phyloP scores from a whole-genome alignment of 2,113 vertebrate genomes.

The Orthochromis malagaraziensis region DNA sequence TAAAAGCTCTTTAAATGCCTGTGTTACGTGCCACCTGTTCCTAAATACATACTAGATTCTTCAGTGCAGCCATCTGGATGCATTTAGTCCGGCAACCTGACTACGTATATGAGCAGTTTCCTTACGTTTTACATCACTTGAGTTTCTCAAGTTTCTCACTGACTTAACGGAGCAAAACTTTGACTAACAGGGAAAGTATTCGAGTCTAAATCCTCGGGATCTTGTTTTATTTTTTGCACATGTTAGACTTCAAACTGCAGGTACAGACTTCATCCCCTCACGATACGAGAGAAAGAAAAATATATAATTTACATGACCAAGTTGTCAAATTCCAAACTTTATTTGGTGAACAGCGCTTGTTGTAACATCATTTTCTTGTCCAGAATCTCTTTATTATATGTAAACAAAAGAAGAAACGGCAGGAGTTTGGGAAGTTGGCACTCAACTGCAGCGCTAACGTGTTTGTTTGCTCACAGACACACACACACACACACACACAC shows the following conservation, averaged over 20 bases:
- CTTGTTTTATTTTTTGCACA: not conserved
- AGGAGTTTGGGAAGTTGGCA: slow-evolving; percentile 32
- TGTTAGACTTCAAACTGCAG: not conserved
- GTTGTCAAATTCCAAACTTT: not conserved
- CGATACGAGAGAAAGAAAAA: not conserved
- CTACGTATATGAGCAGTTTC: not conserved
- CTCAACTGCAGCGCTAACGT: not conserved
- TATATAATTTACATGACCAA: not conserved
- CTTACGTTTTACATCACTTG: not conserved
- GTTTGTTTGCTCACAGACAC: slow-evolving; percentile 33
- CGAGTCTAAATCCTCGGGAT: not conserved
- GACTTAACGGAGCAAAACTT: not conserved
- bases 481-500: slow-evolving; percentile 4
- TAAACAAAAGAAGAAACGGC: slow-evolving; percentile 28
- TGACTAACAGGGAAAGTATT: not conserved
- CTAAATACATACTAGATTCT: not conserved
- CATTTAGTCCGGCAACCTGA: not conserved
- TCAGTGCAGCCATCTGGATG: not conserved
- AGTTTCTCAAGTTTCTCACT: not conserved
- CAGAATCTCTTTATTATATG: not conserved
- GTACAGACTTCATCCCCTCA: not conserved
- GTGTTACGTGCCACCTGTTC: not conserved
- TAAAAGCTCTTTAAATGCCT: not conserved
- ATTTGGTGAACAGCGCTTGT: not conserved
- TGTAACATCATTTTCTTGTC: slow-evolving; percentile 1